Evolutionary conservation across 1,140 invertebrate genomes (phyloP).

Genomic region (Apis dorsata): DNA sequence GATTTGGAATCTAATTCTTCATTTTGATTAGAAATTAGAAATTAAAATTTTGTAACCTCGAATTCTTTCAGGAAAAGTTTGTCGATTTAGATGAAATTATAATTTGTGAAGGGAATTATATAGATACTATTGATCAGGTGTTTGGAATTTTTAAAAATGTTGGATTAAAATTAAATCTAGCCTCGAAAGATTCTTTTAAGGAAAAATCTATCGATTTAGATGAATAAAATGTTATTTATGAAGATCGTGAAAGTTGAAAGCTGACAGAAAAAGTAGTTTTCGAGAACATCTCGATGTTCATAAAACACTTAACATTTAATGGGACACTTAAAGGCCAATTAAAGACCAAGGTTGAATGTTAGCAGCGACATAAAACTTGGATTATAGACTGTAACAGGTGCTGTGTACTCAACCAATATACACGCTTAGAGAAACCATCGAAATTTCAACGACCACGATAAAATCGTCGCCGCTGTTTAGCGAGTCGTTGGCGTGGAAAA

Average conservation of each 20-base stretch:
- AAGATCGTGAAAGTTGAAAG: too few species aligned
- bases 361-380: conserved; percentile 34
- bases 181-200: too few species aligned
- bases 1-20: too few species aligned
- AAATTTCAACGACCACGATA: not conserved
- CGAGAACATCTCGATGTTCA: conserved; percentile 4
- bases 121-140: too few species aligned
- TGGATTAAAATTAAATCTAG: too few species aligned
- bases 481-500: not conserved
- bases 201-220: too few species aligned
- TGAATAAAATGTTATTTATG: too few species aligned
- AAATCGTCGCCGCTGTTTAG: not conserved
- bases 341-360: conserved; percentile 22
- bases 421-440: not conserved
- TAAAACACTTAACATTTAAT: conserved; percentile 37
- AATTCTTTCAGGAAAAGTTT: too few species aligned
- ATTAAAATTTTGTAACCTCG: too few species aligned
- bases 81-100: too few species aligned
- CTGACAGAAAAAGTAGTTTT: not conserved
- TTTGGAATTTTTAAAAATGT: too few species aligned
- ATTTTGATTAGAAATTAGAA: too few species aligned
- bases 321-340: conserved; percentile 30
- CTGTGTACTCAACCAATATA: not conserved
- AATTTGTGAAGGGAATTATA: not conserved
- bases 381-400: conserved; percentile 37